phyloP scores from a whole-genome alignment of 2,113 vertebrate species.

The Eupsittula cactorum region DNA sequence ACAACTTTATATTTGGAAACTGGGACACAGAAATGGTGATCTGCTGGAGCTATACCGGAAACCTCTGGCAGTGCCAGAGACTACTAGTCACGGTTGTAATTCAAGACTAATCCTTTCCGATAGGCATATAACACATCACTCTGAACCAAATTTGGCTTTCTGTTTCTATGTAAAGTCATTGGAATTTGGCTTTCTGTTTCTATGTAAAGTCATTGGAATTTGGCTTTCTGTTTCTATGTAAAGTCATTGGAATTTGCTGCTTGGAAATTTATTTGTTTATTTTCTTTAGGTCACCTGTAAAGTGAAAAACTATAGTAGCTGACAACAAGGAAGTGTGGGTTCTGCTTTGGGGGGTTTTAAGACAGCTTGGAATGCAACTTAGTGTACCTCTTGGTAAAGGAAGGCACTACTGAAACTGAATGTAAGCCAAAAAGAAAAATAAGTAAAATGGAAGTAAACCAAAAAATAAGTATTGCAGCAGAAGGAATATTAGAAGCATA shows the following conservation, averaged over 20 bases:
- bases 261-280: not conserved
- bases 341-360: not conserved
- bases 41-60: constrained; percentile 6
- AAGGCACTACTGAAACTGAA: not conserved
- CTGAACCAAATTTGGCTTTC: not conserved
- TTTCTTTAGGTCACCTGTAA: not conserved
- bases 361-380: not conserved
- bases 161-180: too few species aligned
- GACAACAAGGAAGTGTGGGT: not conserved
- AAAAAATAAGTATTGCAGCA: not conserved
- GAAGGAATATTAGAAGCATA: not conserved
- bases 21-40: constrained; percentile 10
- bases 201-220: not conserved
- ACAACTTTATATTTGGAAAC: constrained; percentile 51
- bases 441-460: not conserved
- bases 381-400: not conserved
- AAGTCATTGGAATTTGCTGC: too few species aligned
- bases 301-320: not conserved
- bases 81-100: not conserved
- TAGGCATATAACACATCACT: not conserved
- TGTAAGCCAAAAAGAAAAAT: not conserved
- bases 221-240: not conserved
- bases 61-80: not conserved
- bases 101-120: not conserved
- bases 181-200: not conserved